Percentiles rank a stretch among this genome's conserved stretches.
These are phyloP conservation scores for Himalopsyche kuldschensis DNA, from an alignment of 2,888 invertebrate genomes.

Conservation along the genomic window DNA sequence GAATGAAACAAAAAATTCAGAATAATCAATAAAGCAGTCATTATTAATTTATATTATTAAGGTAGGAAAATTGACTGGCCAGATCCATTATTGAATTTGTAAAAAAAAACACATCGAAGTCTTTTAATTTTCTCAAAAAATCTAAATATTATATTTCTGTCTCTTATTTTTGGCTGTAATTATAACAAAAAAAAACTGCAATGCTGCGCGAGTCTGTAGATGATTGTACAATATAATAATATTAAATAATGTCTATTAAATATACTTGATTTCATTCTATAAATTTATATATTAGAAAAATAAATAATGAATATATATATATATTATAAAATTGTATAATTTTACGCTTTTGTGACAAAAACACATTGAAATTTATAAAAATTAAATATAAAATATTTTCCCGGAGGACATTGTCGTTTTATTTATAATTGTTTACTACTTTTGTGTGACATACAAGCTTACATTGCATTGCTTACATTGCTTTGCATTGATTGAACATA, in stretches of 20 bases:
- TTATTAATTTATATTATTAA: background rate
- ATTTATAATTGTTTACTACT: background rate
- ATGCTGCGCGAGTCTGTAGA: slow-evolving; percentile 29
- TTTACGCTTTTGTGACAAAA: slow-evolving; percentile 40
- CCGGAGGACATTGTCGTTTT: slow-evolving; percentile 20
- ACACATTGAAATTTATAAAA: slow-evolving; percentile 33
- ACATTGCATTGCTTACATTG: too few relatives aligned
- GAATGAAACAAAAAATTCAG: background rate
- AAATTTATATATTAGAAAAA: slow-evolving; percentile 31
- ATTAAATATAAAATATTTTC: slow-evolving; percentile 38
- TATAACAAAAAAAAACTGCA: slow-evolving; percentile 5
- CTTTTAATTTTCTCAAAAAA: background rate
- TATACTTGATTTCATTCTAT: slow-evolving; percentile 26
- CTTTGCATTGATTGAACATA: too few relatives aligned
- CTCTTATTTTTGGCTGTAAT: background rate
- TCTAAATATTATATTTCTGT: background rate
- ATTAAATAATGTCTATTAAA: slow-evolving; percentile 33
- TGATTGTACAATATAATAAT: slow-evolving; percentile 34
- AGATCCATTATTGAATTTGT: background rate
- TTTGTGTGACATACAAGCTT: too few relatives aligned
- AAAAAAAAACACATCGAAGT: background rate
- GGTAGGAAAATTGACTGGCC: background rate
- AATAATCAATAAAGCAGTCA: background rate
- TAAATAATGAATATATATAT: slow-evolving; percentile 23
- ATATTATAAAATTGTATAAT: slow-evolving; percentile 33